Percentiles rank a stretch among this genome's conserved stretches.
Evolutionary conservation across 2,113 vertebrate genomes (phyloP).

Genomic region (Scalopus aquaticus): DNA sequence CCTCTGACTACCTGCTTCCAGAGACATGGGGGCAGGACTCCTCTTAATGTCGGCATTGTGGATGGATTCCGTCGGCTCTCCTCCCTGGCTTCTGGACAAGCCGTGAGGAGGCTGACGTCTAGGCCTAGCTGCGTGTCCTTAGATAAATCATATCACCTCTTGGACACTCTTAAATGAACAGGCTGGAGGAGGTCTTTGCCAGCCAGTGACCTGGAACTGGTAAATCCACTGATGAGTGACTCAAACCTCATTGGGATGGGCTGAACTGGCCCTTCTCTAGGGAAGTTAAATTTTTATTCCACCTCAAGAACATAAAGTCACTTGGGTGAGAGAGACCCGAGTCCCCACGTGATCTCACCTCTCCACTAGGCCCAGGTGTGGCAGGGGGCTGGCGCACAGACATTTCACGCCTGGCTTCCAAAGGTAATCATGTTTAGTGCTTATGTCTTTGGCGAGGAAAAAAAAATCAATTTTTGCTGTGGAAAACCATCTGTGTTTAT

Average conservation of each 20-base stretch:
- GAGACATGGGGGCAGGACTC: background rate
- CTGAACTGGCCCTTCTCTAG: background rate
- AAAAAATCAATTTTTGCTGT: conserved; percentile 70
- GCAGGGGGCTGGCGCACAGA: conserved; percentile 35
- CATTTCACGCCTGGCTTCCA: conserved; percentile 75
- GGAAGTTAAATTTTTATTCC: background rate
- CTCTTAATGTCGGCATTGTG: background rate
- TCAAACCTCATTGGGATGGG: background rate
- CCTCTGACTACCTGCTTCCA: background rate
- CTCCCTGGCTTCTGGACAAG: background rate
- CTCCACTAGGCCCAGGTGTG: background rate
- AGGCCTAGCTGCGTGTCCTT: background rate
- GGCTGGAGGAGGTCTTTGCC: background rate
- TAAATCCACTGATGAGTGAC: background rate
- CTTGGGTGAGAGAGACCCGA: background rate
- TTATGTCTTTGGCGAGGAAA: conserved; percentile 68
- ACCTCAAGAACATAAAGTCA: conserved; percentile 28
- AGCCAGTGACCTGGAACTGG: background rate
- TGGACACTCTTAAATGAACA: conserved; percentile 9
- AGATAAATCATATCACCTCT: conserved; percentile 6
- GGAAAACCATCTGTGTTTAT: conserved; percentile 79
- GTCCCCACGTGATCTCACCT: background rate
- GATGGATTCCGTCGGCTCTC: background rate
- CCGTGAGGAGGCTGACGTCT: background rate
- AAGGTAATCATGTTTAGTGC: conserved; percentile 73